Conservation (phyloP, 1,140 invertebrate genomes). For the Episyrphus balteatus region DNA sequence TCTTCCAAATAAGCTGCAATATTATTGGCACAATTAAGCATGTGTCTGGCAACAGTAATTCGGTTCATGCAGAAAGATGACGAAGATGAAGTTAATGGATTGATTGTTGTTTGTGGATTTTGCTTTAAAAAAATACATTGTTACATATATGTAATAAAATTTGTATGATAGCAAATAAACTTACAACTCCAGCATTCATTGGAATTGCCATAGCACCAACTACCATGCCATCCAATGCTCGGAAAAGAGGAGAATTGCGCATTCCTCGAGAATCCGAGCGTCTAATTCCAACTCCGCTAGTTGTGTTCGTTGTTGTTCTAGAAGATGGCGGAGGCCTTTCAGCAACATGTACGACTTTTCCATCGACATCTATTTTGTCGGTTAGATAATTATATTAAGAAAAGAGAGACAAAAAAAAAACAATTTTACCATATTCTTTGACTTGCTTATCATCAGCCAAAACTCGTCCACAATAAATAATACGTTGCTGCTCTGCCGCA, state of each 20-base stretch:
- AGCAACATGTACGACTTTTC: slow-evolving; percentile 90
- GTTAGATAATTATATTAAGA: neutral
- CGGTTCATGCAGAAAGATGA: slow-evolving; percentile 36
- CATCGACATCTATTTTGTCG: slow-evolving; percentile 85
- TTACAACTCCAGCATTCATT: slow-evolving; percentile 20
- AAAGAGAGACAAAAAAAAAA: neutral
- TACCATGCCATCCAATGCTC: slow-evolving; percentile 31
- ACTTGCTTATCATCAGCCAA: slow-evolving; percentile 83
- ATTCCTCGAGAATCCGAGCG: slow-evolving; percentile 16
- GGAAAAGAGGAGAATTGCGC: slow-evolving; percentile 31
- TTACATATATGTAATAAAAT: neutral
- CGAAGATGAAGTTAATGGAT: slow-evolving; percentile 21
- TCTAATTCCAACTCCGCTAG: slow-evolving; percentile 19
- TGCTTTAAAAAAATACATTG: neutral
- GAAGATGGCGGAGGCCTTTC: slow-evolving; percentile 59
- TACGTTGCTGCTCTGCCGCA: slow-evolving; percentile 66
- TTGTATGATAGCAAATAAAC: neutral
- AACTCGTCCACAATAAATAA: slow-evolving; percentile 88
- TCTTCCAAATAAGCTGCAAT: slow-evolving; percentile 34
- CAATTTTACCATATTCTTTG: slow-evolving; percentile 66
- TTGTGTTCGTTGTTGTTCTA: slow-evolving; percentile 24
- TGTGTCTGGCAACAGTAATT: slow-evolving; percentile 34
- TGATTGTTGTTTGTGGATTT: slow-evolving; percentile 4
- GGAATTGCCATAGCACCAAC: slow-evolving; percentile 49
- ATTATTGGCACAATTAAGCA: slow-evolving; percentile 35